Percentiles rank a stretch among this genome's conserved stretches.
These are phyloP conservation scores for Ammospiza nelsoni DNA, from an alignment of 2,113 vertebrate genomes.

Conservation along the genomic window DNA sequence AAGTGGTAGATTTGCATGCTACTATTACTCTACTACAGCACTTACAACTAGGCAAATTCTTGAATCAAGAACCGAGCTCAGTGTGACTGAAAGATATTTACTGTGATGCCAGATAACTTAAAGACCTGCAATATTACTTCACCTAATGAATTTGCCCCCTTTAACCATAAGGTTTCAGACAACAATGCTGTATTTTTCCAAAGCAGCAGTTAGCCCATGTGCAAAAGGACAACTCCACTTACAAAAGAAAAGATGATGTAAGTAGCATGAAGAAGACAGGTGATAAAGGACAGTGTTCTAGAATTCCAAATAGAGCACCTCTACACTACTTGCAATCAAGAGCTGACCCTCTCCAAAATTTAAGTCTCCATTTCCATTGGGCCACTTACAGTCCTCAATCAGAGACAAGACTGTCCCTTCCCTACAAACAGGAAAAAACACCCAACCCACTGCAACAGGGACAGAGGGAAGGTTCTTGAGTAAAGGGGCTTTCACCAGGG, in stretches of 20 bases:
- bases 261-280: not conserved
- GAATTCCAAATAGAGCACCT: not conserved
- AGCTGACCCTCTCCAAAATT: not conserved
- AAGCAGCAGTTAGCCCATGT: not conserved
- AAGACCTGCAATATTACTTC: not conserved
- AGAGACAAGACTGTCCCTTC: fast-evolving
- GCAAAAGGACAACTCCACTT: not conserved
- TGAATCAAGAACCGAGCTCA: not conserved
- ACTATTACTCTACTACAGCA: not conserved
- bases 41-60: not conserved
- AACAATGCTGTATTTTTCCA: not conserved
- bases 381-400: not conserved
- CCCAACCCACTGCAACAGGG: fast-evolving
- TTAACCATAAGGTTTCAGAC: not conserved
- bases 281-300: not conserved
- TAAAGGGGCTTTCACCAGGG: not conserved
- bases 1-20: not conserved
- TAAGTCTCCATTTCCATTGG: not conserved
- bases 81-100: not conserved
- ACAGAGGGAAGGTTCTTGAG: not conserved
- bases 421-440: not conserved
- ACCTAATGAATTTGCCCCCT: not conserved
- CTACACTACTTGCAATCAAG: too few relatives aligned
- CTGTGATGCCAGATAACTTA: not conserved
- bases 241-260: not conserved